Percentiles rank a stretch among this genome's conserved stretches.
Evolutionary conservation across 2,888 invertebrate genomes (phyloP).

Genomic region (Apeira syringaria): DNA sequence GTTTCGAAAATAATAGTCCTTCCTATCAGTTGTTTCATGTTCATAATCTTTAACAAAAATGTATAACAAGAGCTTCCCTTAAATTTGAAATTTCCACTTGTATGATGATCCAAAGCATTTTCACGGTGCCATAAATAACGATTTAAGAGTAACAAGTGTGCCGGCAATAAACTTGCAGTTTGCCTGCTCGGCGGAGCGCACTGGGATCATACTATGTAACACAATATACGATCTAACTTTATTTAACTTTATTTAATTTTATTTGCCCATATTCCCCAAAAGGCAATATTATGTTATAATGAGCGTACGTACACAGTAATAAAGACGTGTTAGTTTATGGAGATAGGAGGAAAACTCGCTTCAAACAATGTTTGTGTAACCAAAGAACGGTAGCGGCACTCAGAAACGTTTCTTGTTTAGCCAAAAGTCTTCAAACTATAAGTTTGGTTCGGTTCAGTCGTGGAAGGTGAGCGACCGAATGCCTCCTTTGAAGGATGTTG

Average conservation of each 20-base stretch:
- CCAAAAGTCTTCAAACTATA: conserved; percentile 27
- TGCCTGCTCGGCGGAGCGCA: conserved; percentile 18
- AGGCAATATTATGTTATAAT: conserved; percentile 15
- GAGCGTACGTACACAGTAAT: neutral
- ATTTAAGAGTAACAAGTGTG: conserved; percentile 12
- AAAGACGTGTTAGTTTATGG: neutral
- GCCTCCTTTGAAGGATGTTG: conserved; percentile 33
- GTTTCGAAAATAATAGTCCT: no score
- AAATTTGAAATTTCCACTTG: neutral
- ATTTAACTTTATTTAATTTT: conserved; percentile 29
- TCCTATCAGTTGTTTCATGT: no score
- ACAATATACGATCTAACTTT: conserved; percentile 31
- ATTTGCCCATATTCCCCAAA: conserved; percentile 20
- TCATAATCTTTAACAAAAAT: no score
- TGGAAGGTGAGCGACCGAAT: conserved; percentile 28
- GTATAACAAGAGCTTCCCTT: neutral
- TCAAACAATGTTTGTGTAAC: conserved; percentile 1
- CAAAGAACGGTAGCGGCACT: neutral
- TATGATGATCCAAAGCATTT: conserved; percentile 7
- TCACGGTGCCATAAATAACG: conserved; percentile 23
- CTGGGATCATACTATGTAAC: conserved; percentile 27
- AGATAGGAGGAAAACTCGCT: neutral
- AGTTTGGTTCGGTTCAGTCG: conserved; percentile 34
- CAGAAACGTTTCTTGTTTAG: conserved; percentile 6
- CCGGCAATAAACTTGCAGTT: conserved; percentile 17